Evolutionary conservation across 2,797 vertebrate species (phyloP), one percentile per base, ranked within the genome.

Genomic region (Lagocephalus sceleratus): DNA sequence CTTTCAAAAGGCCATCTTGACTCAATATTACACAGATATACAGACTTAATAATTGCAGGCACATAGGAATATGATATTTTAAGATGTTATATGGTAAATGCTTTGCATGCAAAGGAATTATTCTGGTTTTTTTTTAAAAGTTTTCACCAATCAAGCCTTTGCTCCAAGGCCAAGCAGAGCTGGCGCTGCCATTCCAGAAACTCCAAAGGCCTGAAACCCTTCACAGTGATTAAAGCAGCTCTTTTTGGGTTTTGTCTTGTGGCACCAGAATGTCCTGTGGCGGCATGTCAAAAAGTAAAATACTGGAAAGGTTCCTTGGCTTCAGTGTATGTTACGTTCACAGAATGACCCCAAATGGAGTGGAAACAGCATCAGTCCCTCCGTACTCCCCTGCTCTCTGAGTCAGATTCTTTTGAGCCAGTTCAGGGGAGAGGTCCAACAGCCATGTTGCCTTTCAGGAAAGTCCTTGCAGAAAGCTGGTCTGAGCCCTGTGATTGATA

Each of bases 401-500:
- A 42, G 9, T 9, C 40, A 17, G 61, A 66, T 54, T 71, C 70
- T 75, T 82, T 79, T 60, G 57, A 78, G 47, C 35, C 47, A 43
- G 60, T 53, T 47, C 46, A 51, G 40, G 39, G 41, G 56, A 71
- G 66, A 67, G 64, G 71, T 57, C 65, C 60, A 75, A 63, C 57
- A 44, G 54, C 63, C 53, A 65, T 60, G 53, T 60, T 80, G 62
- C 62, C 57, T 75, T 66, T 49, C 57, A 55, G 61, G 26, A 63
- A 55, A 61, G 23, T 76, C 74, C 63, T 65, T 41, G 52, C 69
- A 66, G 68, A 79, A 63, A 50, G 41, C 81, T 69, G 68, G 66
- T 79, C 66, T 52, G 51, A 59, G 68, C 63, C 59, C 57, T 59
- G 54, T 83, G 81, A 87, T 78, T 85, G 75, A 85, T 86, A 65